These are phyloP conservation scores for Spea multiplicata DNA, from an alignment of 2,113 vertebrate genomes.

Conservation along the genomic window DNA sequence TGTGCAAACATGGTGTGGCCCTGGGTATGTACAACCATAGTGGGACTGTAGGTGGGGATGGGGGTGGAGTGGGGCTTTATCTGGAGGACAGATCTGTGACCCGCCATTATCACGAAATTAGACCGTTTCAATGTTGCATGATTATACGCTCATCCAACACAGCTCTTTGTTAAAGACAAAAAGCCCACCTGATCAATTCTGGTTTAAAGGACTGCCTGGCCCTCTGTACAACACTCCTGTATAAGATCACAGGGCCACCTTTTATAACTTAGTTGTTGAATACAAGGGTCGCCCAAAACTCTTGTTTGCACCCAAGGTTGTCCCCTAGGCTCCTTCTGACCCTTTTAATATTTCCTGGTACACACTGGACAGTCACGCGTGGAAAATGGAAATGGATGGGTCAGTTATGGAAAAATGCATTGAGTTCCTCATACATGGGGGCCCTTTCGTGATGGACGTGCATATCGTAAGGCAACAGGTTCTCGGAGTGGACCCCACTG, in stretches of 20 bases:
- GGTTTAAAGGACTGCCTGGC: background rate
- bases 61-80: background rate
- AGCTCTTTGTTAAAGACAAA: background rate
- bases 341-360: constrained; percentile 23
- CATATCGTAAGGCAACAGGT: constrained; percentile 91
- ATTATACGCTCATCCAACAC: background rate
- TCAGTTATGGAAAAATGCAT: constrained; percentile 93
- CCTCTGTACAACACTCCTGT: background rate
- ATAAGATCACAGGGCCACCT: background rate
- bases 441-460: constrained; percentile 88
- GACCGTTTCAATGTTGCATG: too few species aligned
- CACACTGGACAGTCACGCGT: constrained; percentile 32
- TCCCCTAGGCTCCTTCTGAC: constrained; percentile 4
- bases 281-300: background rate
- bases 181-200: background rate
- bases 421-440: constrained; percentile 89
- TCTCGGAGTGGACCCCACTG: constrained; percentile 85
- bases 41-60: background rate
- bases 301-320: background rate
- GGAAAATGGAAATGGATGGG: background rate
- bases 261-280: background rate
- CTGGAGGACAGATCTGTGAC: constrained; percentile 6
- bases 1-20: constrained; percentile 28
- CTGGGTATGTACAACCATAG: constrained; percentile 12
- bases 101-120: background rate